These are phyloP conservation scores for Kradibia gibbosae DNA, from an alignment of 1,140 invertebrate species.

Conservation along the genomic window DNA sequence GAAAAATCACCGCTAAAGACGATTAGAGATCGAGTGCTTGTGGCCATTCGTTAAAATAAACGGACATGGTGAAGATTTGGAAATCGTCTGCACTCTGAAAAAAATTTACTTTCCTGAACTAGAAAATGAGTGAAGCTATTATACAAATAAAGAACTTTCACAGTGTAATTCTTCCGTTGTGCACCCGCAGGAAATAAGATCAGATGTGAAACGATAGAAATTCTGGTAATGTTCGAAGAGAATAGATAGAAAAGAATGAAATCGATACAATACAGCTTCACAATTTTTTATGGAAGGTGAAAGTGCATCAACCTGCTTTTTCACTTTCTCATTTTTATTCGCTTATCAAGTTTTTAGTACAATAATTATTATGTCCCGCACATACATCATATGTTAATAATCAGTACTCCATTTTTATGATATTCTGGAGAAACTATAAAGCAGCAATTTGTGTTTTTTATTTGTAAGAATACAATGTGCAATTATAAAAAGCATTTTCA, in stretches of 20 bases:
- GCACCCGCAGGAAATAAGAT: neutral
- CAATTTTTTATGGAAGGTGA: constrained; percentile 48
- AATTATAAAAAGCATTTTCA: no score
- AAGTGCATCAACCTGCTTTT: constrained; percentile 32
- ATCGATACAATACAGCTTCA: neutral
- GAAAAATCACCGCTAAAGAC: neutral
- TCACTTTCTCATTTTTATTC: constrained; percentile 46
- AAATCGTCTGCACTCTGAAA: constrained; percentile 24
- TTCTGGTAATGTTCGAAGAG: constrained; percentile 2
- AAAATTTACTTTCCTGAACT: constrained; percentile 29
- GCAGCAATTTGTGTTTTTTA: neutral
- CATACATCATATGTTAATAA: neutral
- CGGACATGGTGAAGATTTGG: constrained; percentile 29
- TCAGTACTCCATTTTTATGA: neutral
- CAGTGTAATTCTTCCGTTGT: neutral
- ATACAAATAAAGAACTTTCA: constrained; percentile 38
- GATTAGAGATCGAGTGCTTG: neutral
- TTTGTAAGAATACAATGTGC: no score
- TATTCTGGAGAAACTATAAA: neutral
- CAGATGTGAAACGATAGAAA: constrained; percentile 29
- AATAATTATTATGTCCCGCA: neutral
- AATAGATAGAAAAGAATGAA: constrained; percentile 14
- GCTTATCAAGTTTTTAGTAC: neutral
- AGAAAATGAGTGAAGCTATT: constrained; percentile 47
- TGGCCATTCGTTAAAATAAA: neutral